Evolutionary conservation across 1,140 invertebrate genomes (phyloP).

Genomic region (Zaprionus nigranus): DNA sequence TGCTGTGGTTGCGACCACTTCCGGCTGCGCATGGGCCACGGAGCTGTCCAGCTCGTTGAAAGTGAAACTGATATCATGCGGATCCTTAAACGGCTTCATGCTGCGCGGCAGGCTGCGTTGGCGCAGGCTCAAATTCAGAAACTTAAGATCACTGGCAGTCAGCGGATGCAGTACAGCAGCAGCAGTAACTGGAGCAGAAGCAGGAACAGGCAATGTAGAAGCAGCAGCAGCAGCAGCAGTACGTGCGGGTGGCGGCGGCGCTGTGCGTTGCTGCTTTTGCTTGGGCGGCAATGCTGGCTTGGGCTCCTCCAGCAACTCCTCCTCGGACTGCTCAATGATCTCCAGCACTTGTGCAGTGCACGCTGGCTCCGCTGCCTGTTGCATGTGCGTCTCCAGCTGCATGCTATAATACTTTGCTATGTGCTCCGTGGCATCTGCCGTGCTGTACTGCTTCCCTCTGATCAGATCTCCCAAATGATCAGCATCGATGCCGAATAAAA

Average conservation of each 20-base stretch:
- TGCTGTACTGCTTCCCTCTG: constrained; percentile 66
- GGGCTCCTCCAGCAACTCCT: constrained; percentile 39
- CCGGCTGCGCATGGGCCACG: constrained; percentile 16
- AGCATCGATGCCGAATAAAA: constrained; percentile 82
- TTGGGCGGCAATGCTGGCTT: constrained; percentile 78
- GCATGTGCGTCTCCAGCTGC: constrained; percentile 43
- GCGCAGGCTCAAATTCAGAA: constrained; percentile 80
- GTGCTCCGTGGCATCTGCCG: constrained; percentile 61
- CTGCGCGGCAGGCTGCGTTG: constrained; percentile 78
- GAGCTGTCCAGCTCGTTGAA: constrained; percentile 71
- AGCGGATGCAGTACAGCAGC: constrained; percentile 58
- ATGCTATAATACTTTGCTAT: constrained; percentile 63
- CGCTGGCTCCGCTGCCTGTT: constrained; percentile 2
- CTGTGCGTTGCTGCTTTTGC: constrained; percentile 61
- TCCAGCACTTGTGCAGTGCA: constrained; percentile 64
- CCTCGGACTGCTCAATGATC: constrained; percentile 71
- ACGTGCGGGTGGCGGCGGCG: constrained; percentile 59
- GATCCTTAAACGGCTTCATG: constrained; percentile 83
- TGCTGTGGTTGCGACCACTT: constrained; percentile 43
- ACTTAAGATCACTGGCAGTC: constrained; percentile 78
- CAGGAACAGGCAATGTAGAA: neutral
- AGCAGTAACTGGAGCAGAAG: neutral
- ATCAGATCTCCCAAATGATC: constrained; percentile 79
- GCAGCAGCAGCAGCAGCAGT: neutral
- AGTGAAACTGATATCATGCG: constrained; percentile 83